Conservation (phyloP, 1,140 invertebrate genomes). For the Drosophila aff. region DNA sequence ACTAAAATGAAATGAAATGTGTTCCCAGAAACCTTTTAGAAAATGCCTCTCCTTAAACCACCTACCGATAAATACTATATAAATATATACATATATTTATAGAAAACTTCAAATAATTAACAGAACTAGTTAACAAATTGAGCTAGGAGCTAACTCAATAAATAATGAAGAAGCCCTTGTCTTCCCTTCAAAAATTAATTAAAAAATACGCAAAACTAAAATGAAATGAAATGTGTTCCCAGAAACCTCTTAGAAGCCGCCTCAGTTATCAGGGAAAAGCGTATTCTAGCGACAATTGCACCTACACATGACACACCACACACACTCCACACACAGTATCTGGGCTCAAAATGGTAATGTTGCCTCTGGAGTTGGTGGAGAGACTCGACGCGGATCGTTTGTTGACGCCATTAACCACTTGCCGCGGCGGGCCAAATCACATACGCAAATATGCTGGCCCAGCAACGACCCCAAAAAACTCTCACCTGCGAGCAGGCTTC, state of each 20-base stretch:
- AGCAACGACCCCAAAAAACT: slow-evolving; percentile 16
- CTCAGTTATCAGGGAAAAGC: slow-evolving; percentile 6
- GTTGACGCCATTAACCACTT: slow-evolving; percentile 76
- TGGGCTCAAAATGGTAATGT: not conserved
- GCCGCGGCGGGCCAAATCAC: slow-evolving; percentile 64
- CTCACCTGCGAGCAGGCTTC: slow-evolving; percentile 6
- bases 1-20: not conserved
- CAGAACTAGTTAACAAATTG: no score
- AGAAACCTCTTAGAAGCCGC: slow-evolving; percentile 14
- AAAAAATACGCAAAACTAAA: not conserved
- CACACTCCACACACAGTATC: not conserved
- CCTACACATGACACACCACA: slow-evolving; percentile 9
- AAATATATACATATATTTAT: no score
- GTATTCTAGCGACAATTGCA: slow-evolving; percentile 1
- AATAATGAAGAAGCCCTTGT: not conserved
- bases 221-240: not conserved
- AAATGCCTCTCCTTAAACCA: not conserved
- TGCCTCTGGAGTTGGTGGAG: slow-evolving; percentile 4
- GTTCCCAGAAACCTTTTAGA: slow-evolving; percentile 8
- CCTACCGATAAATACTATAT: no score
- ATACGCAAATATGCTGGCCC: slow-evolving; percentile 62
- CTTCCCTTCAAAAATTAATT: not conserved
- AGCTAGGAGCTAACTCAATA: not conserved
- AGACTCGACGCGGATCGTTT: slow-evolving; percentile 44
- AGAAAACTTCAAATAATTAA: no score